phyloP scores from a whole-genome alignment of 53 echinoderm and acorn worm species.

The Zoroaster sp. region DNA sequence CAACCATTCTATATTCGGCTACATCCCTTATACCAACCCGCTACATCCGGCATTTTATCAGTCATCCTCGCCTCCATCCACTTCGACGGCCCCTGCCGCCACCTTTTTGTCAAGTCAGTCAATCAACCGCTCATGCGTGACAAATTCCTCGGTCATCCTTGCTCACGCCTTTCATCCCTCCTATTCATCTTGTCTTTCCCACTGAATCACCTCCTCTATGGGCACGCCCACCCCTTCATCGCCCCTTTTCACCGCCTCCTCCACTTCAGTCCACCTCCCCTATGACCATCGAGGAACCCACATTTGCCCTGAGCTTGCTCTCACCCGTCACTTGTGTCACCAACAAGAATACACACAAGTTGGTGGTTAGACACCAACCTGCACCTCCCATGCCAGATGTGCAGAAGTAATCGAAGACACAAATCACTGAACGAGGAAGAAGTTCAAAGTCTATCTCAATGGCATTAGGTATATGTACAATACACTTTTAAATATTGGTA shows the following conservation, averaged over 20 bases:
- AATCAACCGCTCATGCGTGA: not conserved
- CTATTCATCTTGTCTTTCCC: constrained; percentile 10
- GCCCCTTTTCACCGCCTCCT: not conserved
- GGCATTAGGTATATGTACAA: constrained; percentile 18
- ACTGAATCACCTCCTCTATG: not conserved
- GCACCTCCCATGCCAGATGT: not conserved
- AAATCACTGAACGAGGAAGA: not conserved
- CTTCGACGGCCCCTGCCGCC: not conserved
- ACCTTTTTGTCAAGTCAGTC: not conserved
- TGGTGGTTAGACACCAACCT: too few species aligned
- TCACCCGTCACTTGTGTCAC: not conserved
- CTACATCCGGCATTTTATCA: not conserved
- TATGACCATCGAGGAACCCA: constrained; percentile 2
- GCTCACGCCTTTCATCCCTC: not conserved
- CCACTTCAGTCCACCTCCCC: constrained; percentile 12
- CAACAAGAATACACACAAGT: too few species aligned
- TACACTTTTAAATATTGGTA: not conserved
- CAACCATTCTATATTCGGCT: not conserved
- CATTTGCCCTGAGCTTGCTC: constrained; percentile 1
- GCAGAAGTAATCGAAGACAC: not conserved
- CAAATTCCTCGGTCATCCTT: not conserved
- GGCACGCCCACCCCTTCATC: not conserved
- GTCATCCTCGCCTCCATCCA: not conserved
- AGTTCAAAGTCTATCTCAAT: not conserved
- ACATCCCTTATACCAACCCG: constrained; percentile 4